phyloP scores from a whole-genome alignment of 2,888 invertebrate species.

The Drosophila niveifrons region DNA sequence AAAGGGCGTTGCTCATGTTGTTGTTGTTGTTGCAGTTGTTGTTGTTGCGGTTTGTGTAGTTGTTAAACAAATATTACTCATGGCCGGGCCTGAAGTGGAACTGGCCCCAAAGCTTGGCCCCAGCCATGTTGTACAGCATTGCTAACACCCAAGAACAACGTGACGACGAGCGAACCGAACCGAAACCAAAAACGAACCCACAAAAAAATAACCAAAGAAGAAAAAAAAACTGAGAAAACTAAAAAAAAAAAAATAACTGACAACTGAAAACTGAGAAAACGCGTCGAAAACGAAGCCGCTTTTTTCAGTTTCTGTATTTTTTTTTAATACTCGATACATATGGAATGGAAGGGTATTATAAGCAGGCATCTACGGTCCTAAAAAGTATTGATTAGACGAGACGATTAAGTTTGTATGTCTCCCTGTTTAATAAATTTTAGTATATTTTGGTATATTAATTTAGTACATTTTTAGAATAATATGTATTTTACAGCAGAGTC shows the following conservation, averaged over 20 bases:
- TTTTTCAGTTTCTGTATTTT: too few relatives aligned
- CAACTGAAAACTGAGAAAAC: constrained; percentile 30
- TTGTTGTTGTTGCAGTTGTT: constrained; percentile 26
- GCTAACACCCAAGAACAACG: constrained; percentile 77
- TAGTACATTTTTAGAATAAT: too few relatives aligned
- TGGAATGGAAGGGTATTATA: too few relatives aligned
- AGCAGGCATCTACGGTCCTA: too few relatives aligned
- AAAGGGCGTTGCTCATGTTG: constrained; percentile 67
- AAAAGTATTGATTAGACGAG: too few relatives aligned
- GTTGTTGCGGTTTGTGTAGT: constrained; percentile 16
- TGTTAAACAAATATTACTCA: constrained; percentile 78
- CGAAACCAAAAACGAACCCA: constrained; percentile 35
- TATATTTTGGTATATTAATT: too few relatives aligned
- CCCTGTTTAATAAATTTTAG: too few relatives aligned
- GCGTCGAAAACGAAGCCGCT: constrained; percentile 62
- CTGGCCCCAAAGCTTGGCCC: constrained; percentile 36
- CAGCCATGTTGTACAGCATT: constrained; percentile 75
- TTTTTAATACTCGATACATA: too few relatives aligned
- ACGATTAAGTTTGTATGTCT: too few relatives aligned
- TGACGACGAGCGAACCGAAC: constrained; percentile 66
- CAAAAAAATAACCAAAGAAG: constrained; percentile 9
- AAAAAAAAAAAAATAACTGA: background rate
- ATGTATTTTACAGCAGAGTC: too few relatives aligned
- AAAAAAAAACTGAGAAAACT: constrained; percentile 6
- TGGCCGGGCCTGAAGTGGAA: constrained; percentile 40